Evolutionary conservation across 2,888 invertebrate genomes (phyloP).

Genomic region (Carpatolechia fugitivella): DNA sequence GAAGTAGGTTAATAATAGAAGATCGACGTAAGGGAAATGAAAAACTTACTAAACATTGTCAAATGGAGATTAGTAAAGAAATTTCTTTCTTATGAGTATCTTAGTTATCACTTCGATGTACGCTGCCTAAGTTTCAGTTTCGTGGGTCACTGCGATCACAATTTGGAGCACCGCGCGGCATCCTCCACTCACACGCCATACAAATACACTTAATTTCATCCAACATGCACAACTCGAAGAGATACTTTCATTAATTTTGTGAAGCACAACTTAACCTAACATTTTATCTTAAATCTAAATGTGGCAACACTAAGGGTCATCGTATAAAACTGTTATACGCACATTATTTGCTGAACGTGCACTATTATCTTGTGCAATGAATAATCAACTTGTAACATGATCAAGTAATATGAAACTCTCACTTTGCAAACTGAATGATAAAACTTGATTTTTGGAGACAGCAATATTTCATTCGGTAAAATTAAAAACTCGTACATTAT

Average conservation of each 20-base stretch:
- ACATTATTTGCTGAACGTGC: too few species aligned
- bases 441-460: too few species aligned
- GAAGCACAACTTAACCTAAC: constrained; percentile 3
- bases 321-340: too few species aligned
- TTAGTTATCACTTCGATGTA: constrained; percentile 1
- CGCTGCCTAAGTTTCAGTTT: neutral
- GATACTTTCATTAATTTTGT: constrained; percentile 24
- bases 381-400: neutral
- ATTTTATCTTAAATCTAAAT: neutral
- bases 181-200: constrained; percentile 17
- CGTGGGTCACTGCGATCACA: constrained; percentile 61
- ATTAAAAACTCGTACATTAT: too few species aligned
- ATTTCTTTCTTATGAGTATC: neutral
- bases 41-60: neutral
- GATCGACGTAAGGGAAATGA: neutral
- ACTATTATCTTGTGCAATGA: neutral
- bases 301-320: neutral
- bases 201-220: too few species aligned
- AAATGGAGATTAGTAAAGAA: neutral
- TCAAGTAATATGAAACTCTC: too few species aligned
- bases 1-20: neutral
- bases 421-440: too few species aligned
- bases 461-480: too few species aligned
- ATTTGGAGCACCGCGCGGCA: constrained; percentile 58
- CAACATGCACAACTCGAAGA: constrained; percentile 40